A percentile compares a stretch with the other conserved stretches of the same genome.
Conservation (phyloP, 2,113 vertebrate species). For the Ibidorhyncha struthersii region DNA sequence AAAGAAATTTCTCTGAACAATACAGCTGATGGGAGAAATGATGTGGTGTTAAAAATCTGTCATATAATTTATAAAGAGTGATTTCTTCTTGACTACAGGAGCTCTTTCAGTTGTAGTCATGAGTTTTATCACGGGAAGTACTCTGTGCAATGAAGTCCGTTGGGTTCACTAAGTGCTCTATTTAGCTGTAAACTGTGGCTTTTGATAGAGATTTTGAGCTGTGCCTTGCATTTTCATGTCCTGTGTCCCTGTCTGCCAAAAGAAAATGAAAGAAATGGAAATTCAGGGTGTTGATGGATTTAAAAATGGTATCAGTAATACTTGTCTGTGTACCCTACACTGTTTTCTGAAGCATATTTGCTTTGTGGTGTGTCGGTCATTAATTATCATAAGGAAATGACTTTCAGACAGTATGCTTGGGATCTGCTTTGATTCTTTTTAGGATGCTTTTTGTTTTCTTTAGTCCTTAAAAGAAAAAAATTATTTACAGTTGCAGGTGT, state of each 20-base stretch:
- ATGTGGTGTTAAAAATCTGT: not conserved
- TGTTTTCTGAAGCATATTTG: not conserved
- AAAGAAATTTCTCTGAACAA: not conserved
- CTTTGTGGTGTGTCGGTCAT: rapidly evolving
- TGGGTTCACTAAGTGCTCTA: not conserved
- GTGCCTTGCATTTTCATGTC: not conserved
- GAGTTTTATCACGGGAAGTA: not conserved
- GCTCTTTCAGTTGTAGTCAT: not conserved
- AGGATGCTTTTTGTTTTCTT: not conserved
- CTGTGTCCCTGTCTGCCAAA: rapidly evolving
- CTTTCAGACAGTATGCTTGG: not conserved
- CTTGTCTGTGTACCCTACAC: not conserved
- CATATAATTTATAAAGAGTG: not conserved
- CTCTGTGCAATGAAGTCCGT: not conserved
- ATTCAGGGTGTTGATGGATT: not conserved
- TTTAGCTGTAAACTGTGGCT: not conserved
- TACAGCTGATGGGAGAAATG: not conserved
- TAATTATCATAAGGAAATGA: not conserved
- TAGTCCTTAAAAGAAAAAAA: slow-evolving; percentile 40
- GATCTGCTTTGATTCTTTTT: not conserved
- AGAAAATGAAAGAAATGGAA: not conserved
- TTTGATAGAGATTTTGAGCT: not conserved
- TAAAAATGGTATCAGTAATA: not conserved
- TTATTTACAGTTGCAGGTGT: slow-evolving; percentile 2
- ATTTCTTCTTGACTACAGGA: not conserved